Evolutionary conservation across 2,888 invertebrate species (phyloP), one percentile per base, ranked within the genome.

Genomic region (Oscheius sp.): DNA sequence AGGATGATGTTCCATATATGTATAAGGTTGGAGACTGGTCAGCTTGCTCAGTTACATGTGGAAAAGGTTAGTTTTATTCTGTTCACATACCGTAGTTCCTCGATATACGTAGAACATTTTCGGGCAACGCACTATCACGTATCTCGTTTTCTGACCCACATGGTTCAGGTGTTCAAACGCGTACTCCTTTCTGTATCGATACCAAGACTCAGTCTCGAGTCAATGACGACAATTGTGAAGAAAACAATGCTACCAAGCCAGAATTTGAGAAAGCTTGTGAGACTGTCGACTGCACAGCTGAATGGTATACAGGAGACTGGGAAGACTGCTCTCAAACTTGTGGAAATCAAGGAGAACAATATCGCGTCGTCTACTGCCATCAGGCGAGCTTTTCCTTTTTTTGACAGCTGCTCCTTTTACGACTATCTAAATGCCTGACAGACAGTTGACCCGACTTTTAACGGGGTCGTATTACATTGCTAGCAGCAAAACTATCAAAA

Each of bases 11-110:
- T 63, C 86, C 84, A 67, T 95, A 94, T 88, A 90, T 91, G 50
- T 97, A 96, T 95, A 90, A 91, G 41, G 90, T 90, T 77, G 91
- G 91, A 47, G 90, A 91, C 73, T 95, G 92, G 87, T 90, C 91
- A 0, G 90, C 90, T 0, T 97, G 96, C 88, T 92, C 91, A 78
- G 90, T 90, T n/a, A 89, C 91, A 8, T 97, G 96, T 86, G 96
- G 95, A 17, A 93, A 93, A 89, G 96, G 95, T 91, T 89, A 77
- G 32, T 44, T 41, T 47, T 0, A 44, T 56, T 20, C 8, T 28
- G n/a, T 4, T 2, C 28, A 12, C 41, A 3, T 50, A 50, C 50
- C 20, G 50, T 50, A 54, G 17, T 33, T n/a, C 36, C 36, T 8
- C 17, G 8, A 17, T 33, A n/a, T 54, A n/a, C 33, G 33, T 20